Evolutionary conservation across 2,113 vertebrate genomes (phyloP), one percentile per base, ranked within the genome.

Genomic region (Pachypanchax playfairii): DNA sequence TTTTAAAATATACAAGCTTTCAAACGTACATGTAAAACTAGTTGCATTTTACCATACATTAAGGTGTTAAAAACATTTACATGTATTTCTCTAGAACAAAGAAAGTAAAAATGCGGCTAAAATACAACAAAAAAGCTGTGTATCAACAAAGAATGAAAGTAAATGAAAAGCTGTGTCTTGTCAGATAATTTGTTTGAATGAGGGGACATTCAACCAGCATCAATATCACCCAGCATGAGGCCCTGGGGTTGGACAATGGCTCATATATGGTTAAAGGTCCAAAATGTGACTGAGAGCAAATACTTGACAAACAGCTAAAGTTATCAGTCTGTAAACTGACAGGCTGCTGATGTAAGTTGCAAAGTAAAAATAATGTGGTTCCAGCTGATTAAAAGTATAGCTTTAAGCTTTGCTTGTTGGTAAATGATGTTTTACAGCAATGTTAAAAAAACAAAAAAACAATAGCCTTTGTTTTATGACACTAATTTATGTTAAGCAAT

Each of bases 301-400:
- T 58, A 70, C 65, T 71, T 71, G 75, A 77, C 67, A 81, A 69
- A 59, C 65, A 54, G 51, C 58, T 29, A 63, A 72, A 66, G 72
- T 85, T 65, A 86, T 85, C 82, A 85, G 75, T 85, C 79, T 77
- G 36, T 42, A 49, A 73, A 44, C 65, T 77, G 83, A 82, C 81
- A 84, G 62, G 44, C 29, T 26, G 55, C 68, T 75, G 51, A 44
- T 73, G 79, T 75, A 65, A 65, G 51, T 62, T 74, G 28, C 74
- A 67, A 39, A 66, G 33, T 49, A 70, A 70, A 75, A 86, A 57
- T 73, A 73, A 81, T 79, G 77, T 50, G 59, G 33, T 4, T 12
- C 53, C 17, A 74, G 65, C 79, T 84, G 74, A 84, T 82, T 78
- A 64, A 80, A 73, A 61, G 42, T 57, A 28, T 17, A 13, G 59